Base-by-base conservation (phyloP, 2,888 invertebrate species). In the Pollenia labialis region DNA sequence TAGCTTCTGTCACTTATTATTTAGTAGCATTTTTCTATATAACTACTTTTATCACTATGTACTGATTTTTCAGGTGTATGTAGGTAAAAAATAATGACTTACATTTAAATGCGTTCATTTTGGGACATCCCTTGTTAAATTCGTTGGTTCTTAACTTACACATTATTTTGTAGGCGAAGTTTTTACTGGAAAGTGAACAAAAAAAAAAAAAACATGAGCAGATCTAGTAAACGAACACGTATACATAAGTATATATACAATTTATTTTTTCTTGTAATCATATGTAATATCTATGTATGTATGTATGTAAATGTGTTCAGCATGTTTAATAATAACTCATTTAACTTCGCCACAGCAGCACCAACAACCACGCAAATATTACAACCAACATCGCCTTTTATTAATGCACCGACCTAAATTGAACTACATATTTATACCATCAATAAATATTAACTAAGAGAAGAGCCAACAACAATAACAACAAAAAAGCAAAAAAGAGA, bases 331-430 rank as follows among this genome's bases (percentile, higher is more conserved):
- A 68, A 79, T 69, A 71, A 44, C 23, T 60, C 69, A 79, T 69
- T 60, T 44, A 56, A 58, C 58, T 79, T 62, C 44, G 62, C 11
- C 42, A 74, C 44, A 74, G 56, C 14, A 74, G 60, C 23, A 68
- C 52, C 32, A 32, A 32, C 32, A 32, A 32, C 32, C 32, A 32
- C 32, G 32, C 32, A 32, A n/a, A 40, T 46, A 46, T 40, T 69
- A 40, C 40, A 14, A 66, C 23, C 32, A 52, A 52, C 50, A 60
- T 69, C 58, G 44, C 50, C 32, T 42, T 80, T 9, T 50, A 44
- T 69, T 69, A 58, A 58, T 71, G 68, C 60, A 54, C 46, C 62
- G 80, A 71, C 80, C 71, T 80, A 80, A 50, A 80, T 79, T 69
- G 14, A 69, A 58, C 60, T 60, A 40, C 50, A 18, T 60, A 69